Base-by-base conservation (phyloP, 2,113 vertebrate species). In the Cyanoliseus patagonus region DNA sequence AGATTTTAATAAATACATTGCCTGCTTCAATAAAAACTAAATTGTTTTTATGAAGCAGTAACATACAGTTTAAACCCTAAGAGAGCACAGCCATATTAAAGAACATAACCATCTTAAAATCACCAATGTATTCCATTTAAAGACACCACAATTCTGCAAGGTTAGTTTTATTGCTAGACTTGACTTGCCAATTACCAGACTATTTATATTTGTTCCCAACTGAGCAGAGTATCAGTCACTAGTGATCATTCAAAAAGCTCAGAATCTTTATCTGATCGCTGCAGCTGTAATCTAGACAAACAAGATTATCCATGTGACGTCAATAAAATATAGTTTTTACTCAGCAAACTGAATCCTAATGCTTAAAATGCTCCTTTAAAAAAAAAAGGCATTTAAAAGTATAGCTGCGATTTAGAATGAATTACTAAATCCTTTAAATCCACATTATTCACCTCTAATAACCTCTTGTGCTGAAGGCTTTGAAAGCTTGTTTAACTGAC, bases 391-490 rank as follows among this genome's bases (percentile, higher is more conserved):
- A 92, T 86, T 84, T 92, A 35, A 63, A 97, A 96, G 72, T 88
- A 86, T 88, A 96, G 66, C 90, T 76, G 53, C 69, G 94, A 95
- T 97, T 97, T 92, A 80, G 84, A 92, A 79, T 90, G 91, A 95
- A 97, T 95, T 95, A 90, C 93, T 94, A 96, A 96, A 97, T 93
- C 96, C 95, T 74, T 90, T 90, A 96, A 97, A 95, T 83, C 96
- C 91, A 88, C 75, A 85, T 94, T 95, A 94, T 97, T 97, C 95
- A 97, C 94, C 94, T 90, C 87, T 87, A 95, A 93, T 95, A 97
- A 96, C 96, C 94, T 84, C 86, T 90, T 90, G 44, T 23, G 59
- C 73, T 88, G 76, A 94, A 94, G 57, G 83, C 66, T 92, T 67
- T 82, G 81, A 92, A 77, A 79, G 79, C 63, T 44, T 75, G 68